Evolutionary conservation across 2,888 invertebrate genomes (phyloP), one percentile per base, ranked within the genome.

Genomic region (Noctua janthina): DNA sequence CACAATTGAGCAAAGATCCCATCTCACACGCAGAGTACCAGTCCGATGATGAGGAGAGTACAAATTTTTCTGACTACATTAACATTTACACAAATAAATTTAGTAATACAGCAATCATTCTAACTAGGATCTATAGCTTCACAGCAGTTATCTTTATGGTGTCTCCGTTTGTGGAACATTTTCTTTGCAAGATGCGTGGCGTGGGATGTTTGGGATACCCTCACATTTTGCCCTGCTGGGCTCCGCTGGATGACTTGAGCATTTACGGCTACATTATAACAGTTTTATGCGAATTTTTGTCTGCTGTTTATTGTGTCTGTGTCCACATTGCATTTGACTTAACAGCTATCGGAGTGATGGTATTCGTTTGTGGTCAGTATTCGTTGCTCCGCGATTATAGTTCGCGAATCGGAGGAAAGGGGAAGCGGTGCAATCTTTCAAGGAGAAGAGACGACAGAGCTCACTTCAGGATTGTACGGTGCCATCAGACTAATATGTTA

Each of bases 351-450:
- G 95, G 95, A 0, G 85, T 95, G 13, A 95, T 96, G 94, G 94
- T 95, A 76, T 95, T 95, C 75, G 84, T 93, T n/a, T 93, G 94
- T 71, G 96, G 95, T 0, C 95, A 96, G 84, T 95, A 94, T 86
- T 82, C 89, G 13, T 82, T 93, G 51, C 88, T 96, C 8, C 92
- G 92, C 10, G 80, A 91, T 10, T 92, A 92, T 76, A 92, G 94
- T 83, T 91, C 92, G 78, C 88, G 86, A 46, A 94, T 96, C 66
- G 96, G 92, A 0, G 95, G 95, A 0, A 90, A 80, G 3, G 95
- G 95, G 2, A 88, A 80, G 35, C 71, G 62, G 0, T 93, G 77
- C 59, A 78, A 79, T 20, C 56, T 93, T 17, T 91, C 90, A 2
- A 85, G 84, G n/a, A 82, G 83, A 74, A 92, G 93, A 75, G 94